Percentiles rank a stretch among this genome's conserved stretches.
These are phyloP conservation scores for Agrilus cyanescens DNA, from an alignment of 2,888 invertebrate genomes.

Conservation along the genomic window DNA sequence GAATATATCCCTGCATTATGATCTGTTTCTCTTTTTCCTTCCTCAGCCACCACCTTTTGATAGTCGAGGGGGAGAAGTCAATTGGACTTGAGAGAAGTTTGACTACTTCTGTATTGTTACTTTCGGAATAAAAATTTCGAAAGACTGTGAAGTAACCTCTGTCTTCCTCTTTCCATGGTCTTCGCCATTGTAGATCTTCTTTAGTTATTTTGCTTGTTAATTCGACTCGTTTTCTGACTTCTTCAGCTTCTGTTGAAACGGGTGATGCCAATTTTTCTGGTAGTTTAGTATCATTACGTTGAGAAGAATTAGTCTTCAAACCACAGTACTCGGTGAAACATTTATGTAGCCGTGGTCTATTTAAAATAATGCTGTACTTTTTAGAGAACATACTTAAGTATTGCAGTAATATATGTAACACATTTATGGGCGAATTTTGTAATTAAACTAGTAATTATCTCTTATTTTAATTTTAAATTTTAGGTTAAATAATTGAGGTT, in stretches of 20 bases:
- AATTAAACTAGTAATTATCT: too few species aligned
- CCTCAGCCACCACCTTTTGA: slow-evolving; percentile 46
- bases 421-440: too few species aligned
- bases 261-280: slow-evolving; percentile 8
- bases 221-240: too few species aligned
- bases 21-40: slow-evolving; percentile 41
- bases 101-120: slow-evolving; percentile 38
- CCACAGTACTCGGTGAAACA: too few species aligned
- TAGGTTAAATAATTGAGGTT: too few species aligned
- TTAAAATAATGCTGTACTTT: too few species aligned
- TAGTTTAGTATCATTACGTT: slow-evolving; percentile 1
- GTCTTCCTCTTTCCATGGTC: slow-evolving; percentile 45
- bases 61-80: slow-evolving; percentile 37
- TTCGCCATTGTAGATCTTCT: slow-evolving; percentile 48
- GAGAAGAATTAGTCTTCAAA: neutral
- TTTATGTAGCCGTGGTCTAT: too few species aligned
- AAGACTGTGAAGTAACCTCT: slow-evolving; percentile 47
- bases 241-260: slow-evolving; percentile 8
- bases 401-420: too few species aligned
- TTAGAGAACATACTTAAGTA: too few species aligned
- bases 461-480: too few species aligned
- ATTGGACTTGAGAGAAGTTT: slow-evolving; percentile 37
- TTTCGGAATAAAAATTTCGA: slow-evolving; percentile 43
- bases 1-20: slow-evolving; percentile 46
- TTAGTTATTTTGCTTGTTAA: slow-evolving; percentile 21